Base-by-base conservation (phyloP, 2,888 invertebrate species). In the Oxyscelio sp. region DNA sequence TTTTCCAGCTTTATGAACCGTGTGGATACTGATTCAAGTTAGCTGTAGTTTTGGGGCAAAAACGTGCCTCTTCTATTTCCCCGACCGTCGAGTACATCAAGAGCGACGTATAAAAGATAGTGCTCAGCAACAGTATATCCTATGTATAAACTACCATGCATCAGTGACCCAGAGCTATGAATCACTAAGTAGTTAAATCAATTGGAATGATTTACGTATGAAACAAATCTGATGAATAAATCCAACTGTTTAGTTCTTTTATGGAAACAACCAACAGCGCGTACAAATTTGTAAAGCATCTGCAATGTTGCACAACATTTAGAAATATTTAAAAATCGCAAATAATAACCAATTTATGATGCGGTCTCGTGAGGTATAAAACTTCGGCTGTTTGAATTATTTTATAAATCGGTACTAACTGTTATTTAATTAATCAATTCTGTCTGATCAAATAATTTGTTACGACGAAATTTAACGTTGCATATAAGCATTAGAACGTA, bases 31-130 rank as follows among this genome's bases (percentile, higher is more conserved):
- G 59, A 68, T 71, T 56, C 66, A 85, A 77, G 85, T 85, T 87
- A 85, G 82, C 77, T 61, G 59, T 56, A 73, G 66, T 87, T 90
- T 89, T 78, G 22, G 85, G 59, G 87, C 86, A 90, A 91, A 90
- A 89, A 89, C 78, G 54, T 71, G 74, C 54, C 83, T 50, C 50
- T 71, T 59, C 73, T 34, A 65, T 66, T 70, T 63, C 24, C 48
- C 22, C 48, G 22, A 43, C 43, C 22, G 19, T 56, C 45, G 56
- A 45, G 63, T 63, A 4, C 56, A 52, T 54, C 43, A 40, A 43
- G 11, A 34, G 27, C 45, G 56, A 38, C 31, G 17, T 22, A 74
- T 19, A 59, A 68, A 85, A 86, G 84, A 66, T 61, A 63, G 59
- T 73, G 83, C 61, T 85, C 85, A 84, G 87, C 87, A 86, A 89